Percentiles rank a stretch among this genome's conserved stretches.
Conservation (phyloP, 2,888 invertebrate species). For the Phortica magna region DNA sequence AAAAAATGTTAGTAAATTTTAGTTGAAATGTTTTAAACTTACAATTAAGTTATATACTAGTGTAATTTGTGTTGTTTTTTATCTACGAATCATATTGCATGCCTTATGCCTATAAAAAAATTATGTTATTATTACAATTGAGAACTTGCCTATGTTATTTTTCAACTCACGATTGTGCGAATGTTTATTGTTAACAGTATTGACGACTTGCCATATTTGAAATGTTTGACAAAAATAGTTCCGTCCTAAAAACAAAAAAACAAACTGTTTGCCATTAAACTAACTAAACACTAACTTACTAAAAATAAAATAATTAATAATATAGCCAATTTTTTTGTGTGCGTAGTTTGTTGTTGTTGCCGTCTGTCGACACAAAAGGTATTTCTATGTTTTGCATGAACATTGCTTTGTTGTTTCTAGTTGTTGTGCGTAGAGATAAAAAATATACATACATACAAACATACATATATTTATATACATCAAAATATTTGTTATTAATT, state of each 20-base stretch:
- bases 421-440: constrained; percentile 23
- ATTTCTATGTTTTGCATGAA: constrained; percentile 69
- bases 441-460: neutral
- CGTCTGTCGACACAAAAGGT: neutral
- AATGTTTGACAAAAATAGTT: constrained; percentile 17
- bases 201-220: constrained; percentile 30
- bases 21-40: neutral
- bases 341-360: neutral
- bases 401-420: constrained; percentile 57
- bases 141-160: constrained; percentile 14
- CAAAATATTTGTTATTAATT: constrained; percentile 38
- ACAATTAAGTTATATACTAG: constrained; percentile 4
- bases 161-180: neutral
- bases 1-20: neutral
- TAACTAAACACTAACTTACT: constrained; percentile 42
- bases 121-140: neutral
- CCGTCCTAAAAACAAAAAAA: constrained; percentile 14
- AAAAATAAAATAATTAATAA: constrained; percentile 40
- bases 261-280: constrained; percentile 51
- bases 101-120: neutral
- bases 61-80: neutral
- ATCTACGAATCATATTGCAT: constrained; percentile 5
- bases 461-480: neutral
- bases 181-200: constrained; percentile 23
- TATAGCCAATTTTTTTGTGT: constrained; percentile 29